Evolutionary conservation across 1,140 invertebrate species (phyloP), one percentile per base, ranked within the genome.

Genomic region (Nephila pilipes): DNA sequence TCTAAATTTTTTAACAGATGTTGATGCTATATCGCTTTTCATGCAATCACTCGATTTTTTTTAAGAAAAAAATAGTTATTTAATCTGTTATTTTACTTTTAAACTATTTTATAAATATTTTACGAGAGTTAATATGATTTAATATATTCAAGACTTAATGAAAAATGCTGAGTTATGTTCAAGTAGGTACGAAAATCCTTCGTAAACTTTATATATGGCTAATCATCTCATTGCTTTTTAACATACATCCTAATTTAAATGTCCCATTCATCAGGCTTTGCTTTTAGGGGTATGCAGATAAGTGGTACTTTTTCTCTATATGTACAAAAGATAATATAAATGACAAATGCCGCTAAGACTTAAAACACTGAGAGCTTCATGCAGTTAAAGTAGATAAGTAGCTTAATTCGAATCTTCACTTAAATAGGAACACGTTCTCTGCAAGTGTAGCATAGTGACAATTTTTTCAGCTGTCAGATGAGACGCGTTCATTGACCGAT

Each of bases 381-480:
- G 69, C 18, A 75, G 69, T 75, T 75, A 75, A 75, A 32, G 18
- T 5, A 75, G 69, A 75, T 75, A 75, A 75, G 69, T 75, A 32
- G 32, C 69, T 75, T 75, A 75, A 75, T 75, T 75, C 69, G 32
- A 75, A 75, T 75, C 65, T 75, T 32, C 5, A 3, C 29, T 75
- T 75, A 75, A n/a, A 75, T 75, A 5, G 69, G 29, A 8, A 32
- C 69, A 75, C 69, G 69, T 75, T 36, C 69, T 18, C 5, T 36
- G 29, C 29, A 75, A 75, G 69, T 36, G 29, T n/a, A 36, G 29
- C 29, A 32, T 75, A 75, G 25, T 75, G 69, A 75, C 69, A 75
- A 36, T 75, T 75, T 75, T 75, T 75, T 75, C 69, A 75, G 69
- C 69, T 75, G 69, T 75, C 69, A 75, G 69, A 32, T 2, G 29